These are phyloP conservation scores for Brachionus manjavacas DNA, from an alignment of 1,140 invertebrate genomes.

Conservation along the genomic window DNA sequence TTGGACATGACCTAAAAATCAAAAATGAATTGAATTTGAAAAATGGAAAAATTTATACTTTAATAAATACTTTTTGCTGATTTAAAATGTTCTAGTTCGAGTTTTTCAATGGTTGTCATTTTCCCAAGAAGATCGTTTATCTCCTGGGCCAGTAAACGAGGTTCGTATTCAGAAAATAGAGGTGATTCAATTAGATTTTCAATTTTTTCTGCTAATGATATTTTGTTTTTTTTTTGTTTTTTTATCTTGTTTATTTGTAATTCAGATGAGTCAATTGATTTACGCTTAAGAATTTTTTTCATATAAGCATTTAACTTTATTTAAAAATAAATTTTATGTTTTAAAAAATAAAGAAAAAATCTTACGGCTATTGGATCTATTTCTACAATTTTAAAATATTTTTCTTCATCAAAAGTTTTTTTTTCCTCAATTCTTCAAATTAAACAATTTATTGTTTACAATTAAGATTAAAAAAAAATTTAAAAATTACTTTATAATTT, in stretches of 20 bases:
- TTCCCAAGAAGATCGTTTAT: constrained; percentile 20
- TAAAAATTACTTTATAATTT: constrained; percentile 27
- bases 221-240: background rate
- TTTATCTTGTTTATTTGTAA: background rate
- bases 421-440: constrained; percentile 29
- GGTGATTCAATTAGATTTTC: background rate
- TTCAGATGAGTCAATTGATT: background rate
- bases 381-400: background rate
- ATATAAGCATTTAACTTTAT: background rate
- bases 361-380: background rate
- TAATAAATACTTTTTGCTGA: constrained; percentile 11
- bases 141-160: background rate
- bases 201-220: background rate
- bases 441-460: background rate
- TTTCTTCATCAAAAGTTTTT: constrained; percentile 7
- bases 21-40: background rate
- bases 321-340: background rate
- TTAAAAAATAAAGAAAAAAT: background rate
- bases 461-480: too few relatives aligned
- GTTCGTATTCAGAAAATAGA: background rate
- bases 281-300: constrained; percentile 17
- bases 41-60: too few relatives aligned
- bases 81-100: constrained; percentile 38
- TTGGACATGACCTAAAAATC: constrained; percentile 31
- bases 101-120: constrained; percentile 30